Evolutionary conservation across 2,888 invertebrate species (phyloP).

Genomic region (Melanotus villosus): DNA sequence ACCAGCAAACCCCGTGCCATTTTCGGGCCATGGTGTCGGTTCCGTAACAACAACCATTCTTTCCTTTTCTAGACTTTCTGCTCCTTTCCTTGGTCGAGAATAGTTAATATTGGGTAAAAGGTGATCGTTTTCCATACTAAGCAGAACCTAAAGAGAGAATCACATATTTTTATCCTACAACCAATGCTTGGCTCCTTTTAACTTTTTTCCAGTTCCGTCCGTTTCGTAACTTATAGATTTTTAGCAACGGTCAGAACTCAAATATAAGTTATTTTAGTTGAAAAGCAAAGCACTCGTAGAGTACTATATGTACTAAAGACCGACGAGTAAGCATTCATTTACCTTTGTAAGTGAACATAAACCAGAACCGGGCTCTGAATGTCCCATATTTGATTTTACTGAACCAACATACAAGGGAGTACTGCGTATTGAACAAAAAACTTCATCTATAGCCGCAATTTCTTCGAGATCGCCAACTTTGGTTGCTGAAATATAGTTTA

Average conservation of each 20-base stretch:
- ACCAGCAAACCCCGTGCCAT: not conserved
- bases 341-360: constrained; percentile 64
- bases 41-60: constrained; percentile 82
- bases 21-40: constrained; percentile 73
- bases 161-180: too few relatives aligned
- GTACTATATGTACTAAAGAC: too few relatives aligned
- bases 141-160: constrained; percentile 70
- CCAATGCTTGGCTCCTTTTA: too few relatives aligned
- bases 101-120: constrained; percentile 92
- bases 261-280: too few relatives aligned
- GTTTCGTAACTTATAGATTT: too few relatives aligned
- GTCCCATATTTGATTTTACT: constrained; percentile 95
- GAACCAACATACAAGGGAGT: constrained; percentile 89
- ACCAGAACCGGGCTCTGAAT: constrained; percentile 90
- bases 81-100: constrained; percentile 67
- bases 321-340: not conserved
- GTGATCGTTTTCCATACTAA: constrained; percentile 82
- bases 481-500: constrained; percentile 70
- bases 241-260: too few relatives aligned
- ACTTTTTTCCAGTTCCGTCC: too few relatives aligned
- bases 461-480: constrained; percentile 94
- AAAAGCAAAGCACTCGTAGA: too few relatives aligned
- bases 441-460: constrained; percentile 83
- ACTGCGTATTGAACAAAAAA: constrained; percentile 82
- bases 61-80: constrained; percentile 74